Evolutionary conservation across 1,140 invertebrate genomes (phyloP).

Genomic region (Venturia canescens): DNA sequence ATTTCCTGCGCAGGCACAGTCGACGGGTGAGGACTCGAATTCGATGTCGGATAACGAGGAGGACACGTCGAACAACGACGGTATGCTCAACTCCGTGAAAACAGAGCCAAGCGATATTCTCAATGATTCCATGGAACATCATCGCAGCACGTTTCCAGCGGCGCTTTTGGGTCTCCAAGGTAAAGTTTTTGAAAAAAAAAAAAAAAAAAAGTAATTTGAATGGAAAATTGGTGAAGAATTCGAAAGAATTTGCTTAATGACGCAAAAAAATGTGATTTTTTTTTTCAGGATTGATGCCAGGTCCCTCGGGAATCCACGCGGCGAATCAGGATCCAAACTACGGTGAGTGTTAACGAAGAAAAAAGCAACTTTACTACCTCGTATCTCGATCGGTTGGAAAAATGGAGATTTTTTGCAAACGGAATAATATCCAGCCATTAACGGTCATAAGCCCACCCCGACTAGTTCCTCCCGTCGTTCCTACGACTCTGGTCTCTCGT

Average conservation of each 20-base stretch:
- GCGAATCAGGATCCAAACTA: constrained; percentile 84
- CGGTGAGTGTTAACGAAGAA: constrained; percentile 81
- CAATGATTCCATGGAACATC: constrained; percentile 76
- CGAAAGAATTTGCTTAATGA: too few relatives aligned
- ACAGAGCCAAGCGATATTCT: constrained; percentile 79
- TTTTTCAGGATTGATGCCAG: constrained; percentile 84
- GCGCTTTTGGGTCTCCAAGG: constrained; percentile 85
- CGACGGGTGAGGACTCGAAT: constrained; percentile 88
- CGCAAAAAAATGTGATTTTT: constrained; percentile 53
- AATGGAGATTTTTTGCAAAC: constrained; percentile 51
- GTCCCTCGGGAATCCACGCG: constrained; percentile 88
- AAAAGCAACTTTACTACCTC: neutral
- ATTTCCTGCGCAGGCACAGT: constrained; percentile 79
- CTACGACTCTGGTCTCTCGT: constrained; percentile 74
- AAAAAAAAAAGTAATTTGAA: neutral
- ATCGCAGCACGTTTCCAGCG: constrained; percentile 81
- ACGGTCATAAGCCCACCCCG: constrained; percentile 70
- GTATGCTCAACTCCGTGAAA: constrained; percentile 79
- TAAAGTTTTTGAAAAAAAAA: constrained; percentile 61
- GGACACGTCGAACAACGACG: constrained; percentile 82
- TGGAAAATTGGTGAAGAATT: constrained; percentile 44
- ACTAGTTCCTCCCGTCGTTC: constrained; percentile 74
- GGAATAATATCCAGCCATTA: constrained; percentile 61
- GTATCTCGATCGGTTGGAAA: constrained; percentile 28
- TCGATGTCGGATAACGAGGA: constrained; percentile 81